phyloP scores from a whole-genome alignment of 1,140 invertebrate genomes.

The Cyclina sinensis region DNA sequence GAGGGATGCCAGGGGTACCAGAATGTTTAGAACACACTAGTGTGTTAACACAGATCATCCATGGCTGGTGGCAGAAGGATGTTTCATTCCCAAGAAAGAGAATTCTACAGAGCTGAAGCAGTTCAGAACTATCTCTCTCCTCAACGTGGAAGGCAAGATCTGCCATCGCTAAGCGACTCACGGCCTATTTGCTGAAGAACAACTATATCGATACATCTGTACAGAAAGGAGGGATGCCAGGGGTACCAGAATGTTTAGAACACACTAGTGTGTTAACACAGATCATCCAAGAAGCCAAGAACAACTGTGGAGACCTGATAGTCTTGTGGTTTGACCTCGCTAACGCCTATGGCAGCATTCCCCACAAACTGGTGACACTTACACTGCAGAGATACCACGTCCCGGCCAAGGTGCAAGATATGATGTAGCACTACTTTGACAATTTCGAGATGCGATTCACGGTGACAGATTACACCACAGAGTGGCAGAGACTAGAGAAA shows the following conservation, averaged over 20 bases:
- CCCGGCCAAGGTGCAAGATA: constrained; percentile 1
- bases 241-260: constrained; percentile 55
- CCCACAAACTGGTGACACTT: constrained; percentile 50
- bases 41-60: constrained; percentile 33
- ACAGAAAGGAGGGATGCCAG: constrained; percentile 66
- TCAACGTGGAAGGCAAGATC: too few relatives aligned
- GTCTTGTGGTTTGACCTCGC: constrained; percentile 72
- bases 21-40: constrained; percentile 58
- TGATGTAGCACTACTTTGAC: constrained; percentile 45
- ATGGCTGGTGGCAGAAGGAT: too few relatives aligned
- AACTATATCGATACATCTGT: too few relatives aligned
- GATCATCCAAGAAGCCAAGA: constrained; percentile 55
- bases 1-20: constrained; percentile 18
- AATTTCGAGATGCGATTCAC: constrained; percentile 43
- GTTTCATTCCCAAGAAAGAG: too few relatives aligned
- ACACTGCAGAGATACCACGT: constrained; percentile 58
- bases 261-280: constrained; percentile 48
- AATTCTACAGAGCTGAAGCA: too few relatives aligned
- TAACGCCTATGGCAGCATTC: constrained; percentile 64
- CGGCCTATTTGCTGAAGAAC: too few relatives aligned
- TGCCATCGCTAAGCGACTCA: too few relatives aligned
- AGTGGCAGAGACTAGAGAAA: constrained; percentile 52
- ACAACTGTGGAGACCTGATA: constrained; percentile 50
- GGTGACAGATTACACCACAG: constrained; percentile 25
- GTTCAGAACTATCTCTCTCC: too few relatives aligned